phyloP scores from a whole-genome alignment of 2,113 vertebrate genomes.

The Oxyruncus cristatus region DNA sequence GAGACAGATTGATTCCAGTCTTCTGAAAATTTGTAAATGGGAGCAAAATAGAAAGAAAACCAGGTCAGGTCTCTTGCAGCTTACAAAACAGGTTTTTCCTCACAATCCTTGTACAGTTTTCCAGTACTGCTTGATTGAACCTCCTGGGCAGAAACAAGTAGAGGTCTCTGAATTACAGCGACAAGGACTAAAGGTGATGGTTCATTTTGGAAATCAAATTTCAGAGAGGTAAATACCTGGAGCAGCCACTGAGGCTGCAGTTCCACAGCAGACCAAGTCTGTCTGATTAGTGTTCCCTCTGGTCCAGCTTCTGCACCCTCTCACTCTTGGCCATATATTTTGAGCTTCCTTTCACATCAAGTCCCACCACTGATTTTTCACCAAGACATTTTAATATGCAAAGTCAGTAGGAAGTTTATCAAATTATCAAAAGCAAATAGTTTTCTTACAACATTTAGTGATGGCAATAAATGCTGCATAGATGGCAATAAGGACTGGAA shows the following conservation, averaged over 20 bases:
- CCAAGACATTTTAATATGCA: not conserved
- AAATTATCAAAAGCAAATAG: not conserved
- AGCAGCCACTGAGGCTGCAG: not conserved
- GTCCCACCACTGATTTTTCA: not conserved
- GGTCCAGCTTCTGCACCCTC: not conserved
- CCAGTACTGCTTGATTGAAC: not conserved
- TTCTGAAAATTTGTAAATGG: not conserved
- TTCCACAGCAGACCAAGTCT: not conserved
- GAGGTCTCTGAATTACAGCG: not conserved
- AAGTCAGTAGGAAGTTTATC: not conserved
- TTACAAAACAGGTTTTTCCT: not conserved
- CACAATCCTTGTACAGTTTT: not conserved
- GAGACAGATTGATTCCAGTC: not conserved
- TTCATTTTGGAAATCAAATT: not conserved
- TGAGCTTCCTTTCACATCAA: fast-evolving
- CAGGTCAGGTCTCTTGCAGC: not conserved
- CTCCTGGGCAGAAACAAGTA: not conserved
- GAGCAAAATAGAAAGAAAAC: not conserved
- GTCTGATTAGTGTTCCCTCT: not conserved
- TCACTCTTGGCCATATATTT: fast-evolving
- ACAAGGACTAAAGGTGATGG: not conserved
- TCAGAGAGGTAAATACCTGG: not conserved
- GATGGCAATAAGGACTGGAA: not conserved
- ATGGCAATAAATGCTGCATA: not conserved
- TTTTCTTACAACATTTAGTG: not conserved